Evolutionary conservation across 2,797 vertebrate species (phyloP).

Genomic region (Lagocephalus sceleratus): DNA sequence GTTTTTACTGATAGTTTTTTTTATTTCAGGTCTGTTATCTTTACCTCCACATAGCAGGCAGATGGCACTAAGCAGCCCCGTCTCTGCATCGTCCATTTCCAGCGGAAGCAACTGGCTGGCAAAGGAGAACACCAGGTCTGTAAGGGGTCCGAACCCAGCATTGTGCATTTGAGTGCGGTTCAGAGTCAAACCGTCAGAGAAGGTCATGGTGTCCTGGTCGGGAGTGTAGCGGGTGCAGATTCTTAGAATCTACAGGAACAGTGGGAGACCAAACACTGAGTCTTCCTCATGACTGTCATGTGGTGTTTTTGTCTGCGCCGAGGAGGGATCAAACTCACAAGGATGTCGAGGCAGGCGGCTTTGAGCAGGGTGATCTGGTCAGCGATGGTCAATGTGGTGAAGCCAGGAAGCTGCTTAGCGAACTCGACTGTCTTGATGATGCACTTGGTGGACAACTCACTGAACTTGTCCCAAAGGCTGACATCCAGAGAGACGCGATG

Average conservation of each 20-base stretch:
- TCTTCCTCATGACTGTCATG: too few species aligned
- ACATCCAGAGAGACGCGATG: conserved; percentile 91
- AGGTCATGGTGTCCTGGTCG: conserved; percentile 98
- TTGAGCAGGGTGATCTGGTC: conserved; percentile 98
- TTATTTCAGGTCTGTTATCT: conserved; percentile 1
- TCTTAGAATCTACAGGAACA: conserved; percentile 82
- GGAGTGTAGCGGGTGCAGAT: conserved; percentile 98
- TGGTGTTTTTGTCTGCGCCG: neutral
- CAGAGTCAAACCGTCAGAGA: conserved; percentile 93
- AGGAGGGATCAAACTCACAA: conserved; percentile 75
- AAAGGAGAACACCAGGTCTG: conserved; percentile 95
- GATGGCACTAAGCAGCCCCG: conserved; percentile 93
- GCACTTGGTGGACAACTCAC: conserved; percentile 95
- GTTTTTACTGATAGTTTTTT: neutral
- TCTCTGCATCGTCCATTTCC: conserved; percentile 95
- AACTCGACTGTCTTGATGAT: conserved; percentile 99
- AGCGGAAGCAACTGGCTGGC: conserved; percentile 92
- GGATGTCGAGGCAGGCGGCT: conserved; percentile 94
- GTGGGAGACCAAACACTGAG: neutral
- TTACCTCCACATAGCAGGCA: conserved; percentile 97
- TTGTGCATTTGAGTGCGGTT: conserved; percentile 99
- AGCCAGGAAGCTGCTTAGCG: conserved; percentile 95
- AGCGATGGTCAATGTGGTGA: conserved; percentile 92
- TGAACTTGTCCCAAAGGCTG: conserved; percentile 97
- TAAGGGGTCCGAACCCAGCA: conserved; percentile 92